These are phyloP conservation scores for Neodiprion fabricii DNA, from an alignment of 1,140 invertebrate genomes.

Conservation along the genomic window DNA sequence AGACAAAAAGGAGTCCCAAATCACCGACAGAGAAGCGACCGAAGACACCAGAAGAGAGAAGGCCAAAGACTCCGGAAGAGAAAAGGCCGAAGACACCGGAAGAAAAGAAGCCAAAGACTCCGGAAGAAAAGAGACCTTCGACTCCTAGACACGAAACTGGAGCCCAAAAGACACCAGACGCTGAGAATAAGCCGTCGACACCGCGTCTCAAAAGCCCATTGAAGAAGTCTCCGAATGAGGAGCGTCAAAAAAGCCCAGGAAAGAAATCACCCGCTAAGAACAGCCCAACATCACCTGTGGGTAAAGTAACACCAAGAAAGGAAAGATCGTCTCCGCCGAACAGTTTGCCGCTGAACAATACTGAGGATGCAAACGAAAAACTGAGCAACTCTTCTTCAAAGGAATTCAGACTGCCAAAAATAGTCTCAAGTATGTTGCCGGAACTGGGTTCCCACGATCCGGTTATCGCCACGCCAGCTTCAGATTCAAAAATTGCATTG, in stretches of 20 bases:
- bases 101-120: conserved; percentile 15
- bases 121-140: conserved; percentile 13
- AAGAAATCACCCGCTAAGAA: conserved; percentile 22
- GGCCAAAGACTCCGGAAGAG: conserved; percentile 31
- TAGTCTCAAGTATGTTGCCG: conserved; percentile 25
- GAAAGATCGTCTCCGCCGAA: conserved; percentile 24
- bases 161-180: conserved; percentile 8
- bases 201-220: neutral
- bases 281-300: conserved; percentile 26
- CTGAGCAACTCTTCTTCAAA: conserved; percentile 19
- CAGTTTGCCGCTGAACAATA: conserved; percentile 4
- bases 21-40: conserved; percentile 23
- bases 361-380: conserved; percentile 8
- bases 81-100: conserved; percentile 17
- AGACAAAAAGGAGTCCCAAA: conserved; percentile 28
- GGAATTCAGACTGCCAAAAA: conserved; percentile 31
- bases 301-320: conserved; percentile 4
- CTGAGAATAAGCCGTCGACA: neutral
- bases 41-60: conserved; percentile 20
- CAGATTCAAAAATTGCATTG: conserved; percentile 32
- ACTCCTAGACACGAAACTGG: conserved; percentile 25
- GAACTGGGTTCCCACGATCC: conserved; percentile 5
- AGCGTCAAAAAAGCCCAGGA: conserved; percentile 23
- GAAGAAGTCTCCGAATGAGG: conserved; percentile 27
- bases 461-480: conserved; percentile 11